A percentile compares a stretch with the other conserved stretches of the same genome.
phyloP scores from a whole-genome alignment of 2,888 invertebrate species.

The Phasia obesa region DNA sequence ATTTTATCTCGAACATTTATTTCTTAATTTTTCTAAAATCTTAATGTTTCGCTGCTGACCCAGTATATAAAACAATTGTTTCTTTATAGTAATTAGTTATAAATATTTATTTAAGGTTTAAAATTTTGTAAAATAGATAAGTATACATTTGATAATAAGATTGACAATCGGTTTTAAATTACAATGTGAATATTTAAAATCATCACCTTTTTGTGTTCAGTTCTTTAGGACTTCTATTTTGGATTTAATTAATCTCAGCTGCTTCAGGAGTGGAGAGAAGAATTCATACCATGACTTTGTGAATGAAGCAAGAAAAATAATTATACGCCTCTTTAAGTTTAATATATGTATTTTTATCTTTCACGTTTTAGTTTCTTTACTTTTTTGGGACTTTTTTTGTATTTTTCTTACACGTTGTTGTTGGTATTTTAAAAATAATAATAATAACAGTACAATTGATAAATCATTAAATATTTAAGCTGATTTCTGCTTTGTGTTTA shows the following conservation, averaged over 20 bases:
- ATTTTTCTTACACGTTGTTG: constrained; percentile 36
- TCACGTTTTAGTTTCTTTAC: constrained; percentile 23
- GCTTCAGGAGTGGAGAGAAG: constrained; percentile 27
- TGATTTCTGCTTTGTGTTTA: constrained; percentile 26
- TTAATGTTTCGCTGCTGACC: not conserved
- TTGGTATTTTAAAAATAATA: constrained; percentile 64
- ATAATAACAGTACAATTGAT: constrained; percentile 64
- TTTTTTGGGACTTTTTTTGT: constrained; percentile 33
- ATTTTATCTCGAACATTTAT: not conserved
- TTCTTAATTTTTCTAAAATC: not conserved
- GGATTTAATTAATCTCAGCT: constrained; percentile 18
- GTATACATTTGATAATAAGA: no score
- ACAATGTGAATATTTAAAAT: not conserved
- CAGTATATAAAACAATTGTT: not conserved
- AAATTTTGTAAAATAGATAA: no score
- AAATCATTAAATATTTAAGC: constrained; percentile 55
- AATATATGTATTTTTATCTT: constrained; percentile 15
- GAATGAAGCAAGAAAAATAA: constrained; percentile 12
- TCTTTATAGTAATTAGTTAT: no score
- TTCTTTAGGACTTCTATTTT: constrained; percentile 29
- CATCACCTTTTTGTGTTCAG: constrained; percentile 58
- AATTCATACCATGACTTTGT: constrained; percentile 8
- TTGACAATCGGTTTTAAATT: not conserved
- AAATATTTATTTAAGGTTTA: no score
- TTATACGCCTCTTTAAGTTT: constrained; percentile 44